These are phyloP conservation scores for Burhinus oedicnemus DNA, from an alignment of 2,113 vertebrate species.

Conservation along the genomic window DNA sequence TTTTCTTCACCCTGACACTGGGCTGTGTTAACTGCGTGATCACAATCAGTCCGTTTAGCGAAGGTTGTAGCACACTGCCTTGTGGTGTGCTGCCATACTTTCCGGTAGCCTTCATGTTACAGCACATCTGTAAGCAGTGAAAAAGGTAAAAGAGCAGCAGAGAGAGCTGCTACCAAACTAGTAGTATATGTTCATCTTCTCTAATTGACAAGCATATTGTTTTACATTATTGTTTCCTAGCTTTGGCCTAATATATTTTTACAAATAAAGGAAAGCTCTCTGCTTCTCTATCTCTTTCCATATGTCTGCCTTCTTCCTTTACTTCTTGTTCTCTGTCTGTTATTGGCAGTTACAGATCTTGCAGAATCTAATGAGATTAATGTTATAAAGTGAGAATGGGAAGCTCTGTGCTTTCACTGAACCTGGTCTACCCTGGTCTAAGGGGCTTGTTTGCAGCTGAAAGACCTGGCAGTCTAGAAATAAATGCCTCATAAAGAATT, in stretches of 20 bases:
- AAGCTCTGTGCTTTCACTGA: neutral
- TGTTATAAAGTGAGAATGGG: slow-evolving; percentile 25
- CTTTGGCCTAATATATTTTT: neutral
- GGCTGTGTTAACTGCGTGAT: neutral
- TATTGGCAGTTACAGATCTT: neutral
- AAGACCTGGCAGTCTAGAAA: slow-evolving; percentile 40
- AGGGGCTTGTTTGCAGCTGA: slow-evolving; percentile 19
- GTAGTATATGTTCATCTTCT: neutral
- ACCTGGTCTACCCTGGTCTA: neutral
- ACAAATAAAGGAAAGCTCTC: neutral
- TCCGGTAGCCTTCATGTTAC: neutral
- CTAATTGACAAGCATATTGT: neutral
- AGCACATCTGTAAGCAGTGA: neutral
- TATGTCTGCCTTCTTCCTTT: neutral
- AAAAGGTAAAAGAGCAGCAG: neutral
- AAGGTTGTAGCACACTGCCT: neutral
- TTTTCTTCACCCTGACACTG: neutral
- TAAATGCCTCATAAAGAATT: slow-evolving; percentile 60
- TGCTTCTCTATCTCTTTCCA: neutral
- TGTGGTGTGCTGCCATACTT: neutral
- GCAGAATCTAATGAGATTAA: slow-evolving; percentile 73
- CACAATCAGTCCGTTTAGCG: neutral
- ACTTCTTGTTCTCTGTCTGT: neutral
- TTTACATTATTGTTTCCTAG: neutral
- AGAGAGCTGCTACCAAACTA: neutral